phyloP scores from a whole-genome alignment of 2,113 vertebrate species.

The Ctenomys sociabilis region DNA sequence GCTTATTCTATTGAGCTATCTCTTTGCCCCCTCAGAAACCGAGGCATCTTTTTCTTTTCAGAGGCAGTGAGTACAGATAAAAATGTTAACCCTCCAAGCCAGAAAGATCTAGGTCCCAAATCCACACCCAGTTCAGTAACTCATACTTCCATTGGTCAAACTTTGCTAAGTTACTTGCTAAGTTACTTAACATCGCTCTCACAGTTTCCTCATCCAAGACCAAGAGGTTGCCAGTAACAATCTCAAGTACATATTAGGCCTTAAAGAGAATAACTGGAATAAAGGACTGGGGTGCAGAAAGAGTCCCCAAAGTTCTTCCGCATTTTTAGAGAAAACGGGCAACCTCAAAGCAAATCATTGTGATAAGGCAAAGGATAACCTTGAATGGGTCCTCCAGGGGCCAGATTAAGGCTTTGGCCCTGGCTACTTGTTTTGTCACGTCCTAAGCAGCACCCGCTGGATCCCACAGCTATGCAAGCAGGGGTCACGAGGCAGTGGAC shows the following conservation, averaged over 20 bases:
- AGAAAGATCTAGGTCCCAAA: neutral
- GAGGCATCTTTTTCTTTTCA: too few relatives aligned
- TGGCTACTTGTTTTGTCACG: neutral
- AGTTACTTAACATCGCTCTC: neutral
- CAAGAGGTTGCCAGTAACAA: neutral
- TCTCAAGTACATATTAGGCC: neutral
- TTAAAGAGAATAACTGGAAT: neutral
- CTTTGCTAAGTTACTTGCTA: neutral
- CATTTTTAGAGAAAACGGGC: neutral
- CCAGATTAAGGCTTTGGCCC: accelerated
- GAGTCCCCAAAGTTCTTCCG: neutral
- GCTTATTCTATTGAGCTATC: too few relatives aligned
- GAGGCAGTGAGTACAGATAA: neutral
- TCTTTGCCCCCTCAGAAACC: too few relatives aligned
- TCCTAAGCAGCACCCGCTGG: neutral
- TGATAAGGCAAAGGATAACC: neutral
- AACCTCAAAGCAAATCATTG: neutral
- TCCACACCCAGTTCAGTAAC: neutral
- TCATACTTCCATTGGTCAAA: neutral
- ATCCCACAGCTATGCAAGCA: neutral
- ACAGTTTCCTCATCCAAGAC: constrained; percentile 2
- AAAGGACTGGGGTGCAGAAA: neutral
- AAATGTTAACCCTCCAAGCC: neutral
- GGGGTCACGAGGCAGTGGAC: neutral
- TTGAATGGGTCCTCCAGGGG: neutral